A percentile compares a stretch with the other conserved stretches of the same genome.
phyloP scores from a whole-genome alignment of 2,888 invertebrate genomes.

The Rhamnusium bicolor region DNA sequence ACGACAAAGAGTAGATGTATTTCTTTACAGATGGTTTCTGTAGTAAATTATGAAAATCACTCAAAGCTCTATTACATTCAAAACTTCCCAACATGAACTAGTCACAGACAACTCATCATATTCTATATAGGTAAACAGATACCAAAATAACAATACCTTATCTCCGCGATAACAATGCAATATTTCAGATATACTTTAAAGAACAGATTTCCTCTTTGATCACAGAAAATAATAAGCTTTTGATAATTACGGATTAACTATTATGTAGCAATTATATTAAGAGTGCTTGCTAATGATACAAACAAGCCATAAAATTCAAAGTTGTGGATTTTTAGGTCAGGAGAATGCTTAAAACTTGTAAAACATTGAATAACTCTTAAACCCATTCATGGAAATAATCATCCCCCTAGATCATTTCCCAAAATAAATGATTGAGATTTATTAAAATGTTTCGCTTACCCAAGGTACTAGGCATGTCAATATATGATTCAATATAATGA shows the following conservation, averaged over 20 bases:
- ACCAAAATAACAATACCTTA: not conserved
- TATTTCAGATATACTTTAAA: not conserved
- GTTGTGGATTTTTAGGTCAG: not conserved
- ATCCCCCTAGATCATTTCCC: no score
- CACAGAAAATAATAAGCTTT: conserved; percentile 14
- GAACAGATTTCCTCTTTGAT: not conserved
- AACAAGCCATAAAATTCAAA: not conserved
- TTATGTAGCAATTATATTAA: conserved; percentile 8
- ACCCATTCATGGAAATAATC: no score
- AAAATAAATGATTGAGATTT: no score
- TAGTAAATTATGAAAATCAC: not conserved
- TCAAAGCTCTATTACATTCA: not conserved
- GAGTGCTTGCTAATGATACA: not conserved
- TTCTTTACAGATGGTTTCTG: not conserved
- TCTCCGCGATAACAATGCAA: not conserved
- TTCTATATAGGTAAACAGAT: not conserved
- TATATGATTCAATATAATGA: no score
- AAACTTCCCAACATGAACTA: not conserved
- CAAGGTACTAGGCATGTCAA: no score
- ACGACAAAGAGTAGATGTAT: not conserved
- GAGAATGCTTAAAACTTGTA: not conserved
- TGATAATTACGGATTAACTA: conserved; percentile 7
- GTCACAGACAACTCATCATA: not conserved
- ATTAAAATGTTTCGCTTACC: no score
- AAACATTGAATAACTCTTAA: not conserved